These are phyloP conservation scores for Typhlichthys eigenmanni DNA, from an alignment of 2,797 vertebrate species.

Conservation along the genomic window DNA sequence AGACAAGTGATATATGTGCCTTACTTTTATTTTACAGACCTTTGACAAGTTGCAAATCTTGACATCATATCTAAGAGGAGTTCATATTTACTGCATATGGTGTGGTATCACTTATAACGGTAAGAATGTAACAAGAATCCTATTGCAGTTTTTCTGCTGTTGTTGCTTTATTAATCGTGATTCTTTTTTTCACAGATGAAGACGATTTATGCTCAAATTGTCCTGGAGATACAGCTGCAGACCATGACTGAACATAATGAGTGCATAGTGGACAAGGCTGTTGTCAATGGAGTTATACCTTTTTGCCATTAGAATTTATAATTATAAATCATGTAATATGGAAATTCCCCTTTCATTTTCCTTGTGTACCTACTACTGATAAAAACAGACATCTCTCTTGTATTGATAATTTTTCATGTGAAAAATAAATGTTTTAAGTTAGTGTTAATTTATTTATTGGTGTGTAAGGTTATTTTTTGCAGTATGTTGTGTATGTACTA, in stretches of 20 bases:
- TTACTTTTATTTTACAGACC: conserved; percentile 71
- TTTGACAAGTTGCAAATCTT: conserved; percentile 87
- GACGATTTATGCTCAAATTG: conserved; percentile 88
- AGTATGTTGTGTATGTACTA: too few relatives aligned
- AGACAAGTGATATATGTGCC: neutral
- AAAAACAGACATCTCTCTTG: neutral
- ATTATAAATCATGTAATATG: neutral
- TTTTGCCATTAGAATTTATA: neutral
- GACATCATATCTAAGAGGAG: conserved; percentile 88
- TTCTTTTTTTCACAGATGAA: conserved; percentile 75
- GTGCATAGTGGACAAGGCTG: neutral
- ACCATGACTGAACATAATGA: conserved; percentile 81
- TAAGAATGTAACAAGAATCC: conserved; percentile 72
- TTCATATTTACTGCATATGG: conserved; percentile 95
- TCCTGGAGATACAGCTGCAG: conserved; percentile 88
- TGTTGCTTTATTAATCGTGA: conserved; percentile 8
- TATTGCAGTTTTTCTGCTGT: neutral
- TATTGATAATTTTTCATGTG: conserved; percentile 16
- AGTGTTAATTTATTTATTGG: too few relatives aligned
- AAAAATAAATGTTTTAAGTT: neutral
- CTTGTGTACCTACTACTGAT: neutral
- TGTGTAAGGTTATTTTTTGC: too few relatives aligned
- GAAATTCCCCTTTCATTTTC: neutral
- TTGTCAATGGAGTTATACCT: neutral
- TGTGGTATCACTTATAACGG: conserved; percentile 94